Evolutionary conservation across 2,113 vertebrate genomes (phyloP).

Genomic region (Pica pica): DNA sequence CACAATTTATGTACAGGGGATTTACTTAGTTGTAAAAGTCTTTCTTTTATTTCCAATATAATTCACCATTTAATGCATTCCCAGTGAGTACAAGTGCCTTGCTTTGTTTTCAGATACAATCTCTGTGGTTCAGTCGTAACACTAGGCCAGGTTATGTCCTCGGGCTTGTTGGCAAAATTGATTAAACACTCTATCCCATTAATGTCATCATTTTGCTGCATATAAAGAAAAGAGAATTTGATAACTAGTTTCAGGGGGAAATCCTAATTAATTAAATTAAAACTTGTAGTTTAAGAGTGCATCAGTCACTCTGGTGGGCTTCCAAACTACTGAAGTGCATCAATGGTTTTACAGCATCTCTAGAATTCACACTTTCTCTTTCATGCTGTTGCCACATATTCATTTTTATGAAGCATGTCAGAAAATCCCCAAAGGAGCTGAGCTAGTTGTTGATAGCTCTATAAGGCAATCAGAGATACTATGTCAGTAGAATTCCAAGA

Average conservation of each 20-base stretch:
- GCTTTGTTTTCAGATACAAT: not conserved
- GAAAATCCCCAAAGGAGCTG: not conserved
- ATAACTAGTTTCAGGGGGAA: not conserved
- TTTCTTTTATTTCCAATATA: not conserved
- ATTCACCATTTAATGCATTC: not conserved
- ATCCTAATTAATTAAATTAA: not conserved
- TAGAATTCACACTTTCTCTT: slow-evolving; percentile 12
- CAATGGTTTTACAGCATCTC: not conserved
- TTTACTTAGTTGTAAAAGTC: not conserved
- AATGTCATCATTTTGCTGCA: not conserved
- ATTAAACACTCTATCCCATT: not conserved
- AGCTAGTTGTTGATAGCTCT: not conserved
- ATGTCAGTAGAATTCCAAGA: not conserved
- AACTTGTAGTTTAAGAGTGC: not conserved
- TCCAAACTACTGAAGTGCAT: not conserved
- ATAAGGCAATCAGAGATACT: not conserved
- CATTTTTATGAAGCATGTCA: not conserved
- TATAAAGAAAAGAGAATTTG: not conserved
- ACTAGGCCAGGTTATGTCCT: not conserved
- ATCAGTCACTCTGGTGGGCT: not conserved
- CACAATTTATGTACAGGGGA: not conserved
- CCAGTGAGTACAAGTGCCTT: not conserved
- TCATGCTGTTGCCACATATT: not conserved
- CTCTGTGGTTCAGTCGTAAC: not conserved
- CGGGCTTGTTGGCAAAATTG: not conserved